Conservation (phyloP, 2,113 vertebrate genomes). For the Emydura subglobosa region DNA sequence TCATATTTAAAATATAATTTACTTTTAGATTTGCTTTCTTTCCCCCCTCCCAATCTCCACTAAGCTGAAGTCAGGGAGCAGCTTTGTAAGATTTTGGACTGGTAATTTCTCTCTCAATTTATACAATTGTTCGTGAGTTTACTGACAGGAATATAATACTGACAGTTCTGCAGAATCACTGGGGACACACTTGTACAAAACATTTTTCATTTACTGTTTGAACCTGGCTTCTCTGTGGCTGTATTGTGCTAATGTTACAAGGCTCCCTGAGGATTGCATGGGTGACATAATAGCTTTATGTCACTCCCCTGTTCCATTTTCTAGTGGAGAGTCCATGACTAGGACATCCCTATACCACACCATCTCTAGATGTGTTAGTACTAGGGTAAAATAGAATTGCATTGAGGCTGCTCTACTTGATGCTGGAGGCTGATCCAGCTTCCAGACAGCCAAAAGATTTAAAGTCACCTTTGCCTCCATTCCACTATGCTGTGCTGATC, state of each 20-base stretch:
- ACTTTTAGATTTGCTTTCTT: background rate
- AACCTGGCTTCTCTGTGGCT: background rate
- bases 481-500: background rate
- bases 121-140: background rate
- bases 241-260: background rate
- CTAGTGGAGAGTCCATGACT: background rate
- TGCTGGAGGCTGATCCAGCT: background rate
- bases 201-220: background rate
- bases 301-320: background rate
- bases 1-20: background rate
- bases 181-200: background rate
- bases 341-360: background rate
- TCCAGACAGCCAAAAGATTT: background rate
- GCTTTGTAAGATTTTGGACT: background rate
- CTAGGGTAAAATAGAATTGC: rapidly evolving
- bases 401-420: background rate
- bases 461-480: background rate
- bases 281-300: background rate
- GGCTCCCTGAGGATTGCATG: background rate
- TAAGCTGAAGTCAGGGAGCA: background rate
- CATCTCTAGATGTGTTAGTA: rapidly evolving
- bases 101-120: background rate
- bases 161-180: background rate
- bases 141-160: background rate
- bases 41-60: background rate